A percentile compares a stretch with the other conserved stretches of the same genome.
Conservation (phyloP, 2,797 vertebrate species). For the Pampus argenteus region DNA sequence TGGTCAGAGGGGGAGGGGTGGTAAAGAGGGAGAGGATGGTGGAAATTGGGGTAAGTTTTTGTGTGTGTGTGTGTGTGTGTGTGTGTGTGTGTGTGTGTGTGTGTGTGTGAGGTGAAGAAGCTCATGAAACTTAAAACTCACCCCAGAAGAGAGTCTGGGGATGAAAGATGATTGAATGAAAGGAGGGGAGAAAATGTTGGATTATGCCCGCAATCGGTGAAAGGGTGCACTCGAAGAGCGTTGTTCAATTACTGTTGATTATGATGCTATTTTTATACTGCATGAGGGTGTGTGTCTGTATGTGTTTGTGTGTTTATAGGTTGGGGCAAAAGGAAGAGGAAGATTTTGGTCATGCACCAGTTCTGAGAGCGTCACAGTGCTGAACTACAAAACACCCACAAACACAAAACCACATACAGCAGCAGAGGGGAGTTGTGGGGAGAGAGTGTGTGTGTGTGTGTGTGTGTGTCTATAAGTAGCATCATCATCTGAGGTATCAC, state of each 20-base stretch:
- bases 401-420: constrained; percentile 59
- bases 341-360: constrained; percentile 34
- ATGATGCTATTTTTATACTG: constrained; percentile 6
- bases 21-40: constrained; percentile 41
- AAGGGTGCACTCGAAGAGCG: neutral
- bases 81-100: constrained; percentile 22
- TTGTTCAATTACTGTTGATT: constrained; percentile 1
- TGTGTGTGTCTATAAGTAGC: constrained; percentile 62
- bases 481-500: constrained; percentile 70
- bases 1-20: constrained; percentile 55
- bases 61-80: constrained; percentile 26
- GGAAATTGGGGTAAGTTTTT: constrained; percentile 68
- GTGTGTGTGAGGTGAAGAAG: constrained; percentile 4
- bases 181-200: constrained; percentile 3
- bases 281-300: neutral
- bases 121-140: constrained; percentile 63
- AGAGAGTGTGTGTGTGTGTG: constrained; percentile 26
- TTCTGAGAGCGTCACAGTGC: constrained; percentile 31
- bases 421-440: constrained; percentile 23
- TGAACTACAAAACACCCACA: constrained; percentile 58
- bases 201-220: neutral
- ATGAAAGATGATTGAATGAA: constrained; percentile 42
- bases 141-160: constrained; percentile 22
- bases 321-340: constrained; percentile 29
- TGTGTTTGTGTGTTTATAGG: constrained; percentile 29